phyloP scores from a whole-genome alignment of 2,113 vertebrate species.

The Asarcornis scutulata region DNA sequence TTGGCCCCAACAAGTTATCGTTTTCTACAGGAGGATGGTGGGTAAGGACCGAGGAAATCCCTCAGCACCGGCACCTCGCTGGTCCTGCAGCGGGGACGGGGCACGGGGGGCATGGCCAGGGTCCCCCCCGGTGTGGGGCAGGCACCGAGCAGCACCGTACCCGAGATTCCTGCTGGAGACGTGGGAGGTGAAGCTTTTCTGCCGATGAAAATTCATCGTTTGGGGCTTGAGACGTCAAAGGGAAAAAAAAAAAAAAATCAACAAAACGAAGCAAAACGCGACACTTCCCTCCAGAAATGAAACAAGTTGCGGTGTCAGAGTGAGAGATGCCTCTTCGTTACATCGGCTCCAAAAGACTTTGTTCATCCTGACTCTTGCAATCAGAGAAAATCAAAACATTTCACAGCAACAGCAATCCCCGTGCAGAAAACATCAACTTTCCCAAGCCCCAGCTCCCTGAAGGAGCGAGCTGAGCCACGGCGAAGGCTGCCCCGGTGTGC shows the following conservation, averaged over 20 bases:
- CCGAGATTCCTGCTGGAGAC: background rate
- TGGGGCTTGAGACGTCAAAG: accelerated
- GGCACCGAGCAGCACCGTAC: background rate
- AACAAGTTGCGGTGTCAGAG: accelerated
- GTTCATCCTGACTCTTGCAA: background rate
- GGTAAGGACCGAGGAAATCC: no score
- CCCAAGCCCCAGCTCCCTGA: accelerated
- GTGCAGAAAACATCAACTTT: background rate
- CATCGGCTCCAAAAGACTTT: accelerated
- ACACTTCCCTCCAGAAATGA: background rate
- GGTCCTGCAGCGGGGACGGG: background rate
- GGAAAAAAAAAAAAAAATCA: background rate
- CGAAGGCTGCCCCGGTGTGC: background rate
- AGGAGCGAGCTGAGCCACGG: no score
- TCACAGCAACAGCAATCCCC: background rate
- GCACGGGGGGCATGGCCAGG: accelerated
- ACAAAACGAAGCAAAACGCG: background rate
- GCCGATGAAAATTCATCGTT: accelerated
- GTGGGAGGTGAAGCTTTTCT: background rate
- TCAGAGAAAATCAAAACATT: background rate
- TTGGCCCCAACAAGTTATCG: background rate
- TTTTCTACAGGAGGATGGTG: background rate
- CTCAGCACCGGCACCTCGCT: background rate
- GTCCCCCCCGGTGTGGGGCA: background rate
- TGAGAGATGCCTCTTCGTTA: background rate